These are phyloP conservation scores for Tauraco hartlaubi DNA, from an alignment of 2,797 vertebrate species.

Conservation along the genomic window DNA sequence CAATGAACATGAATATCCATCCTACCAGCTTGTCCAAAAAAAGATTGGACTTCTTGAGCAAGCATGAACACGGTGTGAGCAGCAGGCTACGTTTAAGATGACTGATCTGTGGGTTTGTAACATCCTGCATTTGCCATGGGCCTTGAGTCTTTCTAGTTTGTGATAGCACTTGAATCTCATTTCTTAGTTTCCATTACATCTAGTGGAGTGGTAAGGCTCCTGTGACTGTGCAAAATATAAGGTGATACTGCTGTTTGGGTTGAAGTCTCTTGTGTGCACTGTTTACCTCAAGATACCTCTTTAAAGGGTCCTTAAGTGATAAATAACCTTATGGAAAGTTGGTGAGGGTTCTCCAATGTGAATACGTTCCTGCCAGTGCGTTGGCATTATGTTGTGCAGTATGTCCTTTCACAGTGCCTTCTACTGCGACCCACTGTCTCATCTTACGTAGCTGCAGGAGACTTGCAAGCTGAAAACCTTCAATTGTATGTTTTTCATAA, in stretches of 20 bases:
- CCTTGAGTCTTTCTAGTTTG: not conserved
- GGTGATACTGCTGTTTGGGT: not conserved
- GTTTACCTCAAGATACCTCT: not conserved
- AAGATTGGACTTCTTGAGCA: too few relatives aligned
- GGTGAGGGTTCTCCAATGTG: not conserved
- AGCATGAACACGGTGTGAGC: not conserved
- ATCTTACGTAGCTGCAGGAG: rapidly evolving
- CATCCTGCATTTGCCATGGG: not conserved
- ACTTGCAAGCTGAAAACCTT: not conserved
- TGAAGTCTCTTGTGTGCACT: not conserved
- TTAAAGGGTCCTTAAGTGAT: not conserved
- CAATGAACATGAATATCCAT: not conserved
- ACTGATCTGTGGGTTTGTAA: not conserved
- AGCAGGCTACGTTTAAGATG: not conserved
- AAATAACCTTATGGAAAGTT: not conserved
- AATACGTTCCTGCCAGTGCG: not conserved
- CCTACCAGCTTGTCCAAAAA: not conserved
- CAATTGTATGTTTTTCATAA: not conserved
- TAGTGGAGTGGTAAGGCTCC: not conserved
- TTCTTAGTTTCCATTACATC: not conserved
- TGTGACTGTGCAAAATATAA: not conserved
- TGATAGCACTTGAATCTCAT: not conserved
- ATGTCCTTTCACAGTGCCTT: not conserved
- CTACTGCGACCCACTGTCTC: rapidly evolving
- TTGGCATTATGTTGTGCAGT: too few relatives aligned